These are phyloP conservation scores for Pristionchus mayeri DNA, from an alignment of 2,888 invertebrate species.

Conservation along the genomic window DNA sequence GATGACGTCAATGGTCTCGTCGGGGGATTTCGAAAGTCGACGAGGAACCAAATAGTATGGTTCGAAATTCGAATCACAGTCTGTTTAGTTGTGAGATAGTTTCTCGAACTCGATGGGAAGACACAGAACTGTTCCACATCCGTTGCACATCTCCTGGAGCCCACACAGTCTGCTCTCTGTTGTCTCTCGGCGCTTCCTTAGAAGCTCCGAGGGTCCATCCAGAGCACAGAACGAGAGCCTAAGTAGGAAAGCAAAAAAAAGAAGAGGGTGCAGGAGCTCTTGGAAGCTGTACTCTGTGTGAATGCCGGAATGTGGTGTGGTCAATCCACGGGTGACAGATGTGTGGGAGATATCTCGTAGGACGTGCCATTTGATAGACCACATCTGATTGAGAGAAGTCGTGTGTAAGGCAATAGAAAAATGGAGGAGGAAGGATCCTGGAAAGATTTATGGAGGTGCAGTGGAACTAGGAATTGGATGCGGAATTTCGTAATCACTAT, in stretches of 20 bases:
- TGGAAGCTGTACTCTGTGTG: no score
- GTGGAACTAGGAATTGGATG: background rate
- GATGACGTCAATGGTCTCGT: background rate
- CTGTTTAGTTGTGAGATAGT: no score
- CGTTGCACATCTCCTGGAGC: background rate
- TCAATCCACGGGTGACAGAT: background rate
- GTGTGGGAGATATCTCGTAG: background rate
- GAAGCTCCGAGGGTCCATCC: no score
- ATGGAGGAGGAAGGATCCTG: background rate
- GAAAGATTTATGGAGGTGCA: slow-evolving; percentile 5
- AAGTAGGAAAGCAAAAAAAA: slow-evolving; percentile 17
- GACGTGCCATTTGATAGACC: background rate
- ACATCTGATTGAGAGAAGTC: background rate
- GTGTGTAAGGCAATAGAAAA: slow-evolving; percentile 44
- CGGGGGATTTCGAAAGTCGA: no score
- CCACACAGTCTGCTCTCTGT: background rate
- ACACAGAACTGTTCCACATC: no score
- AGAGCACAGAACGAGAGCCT: background rate
- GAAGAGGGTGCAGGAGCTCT: no score
- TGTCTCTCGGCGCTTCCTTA: background rate
- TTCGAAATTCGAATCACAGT: no score
- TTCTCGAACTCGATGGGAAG: background rate
- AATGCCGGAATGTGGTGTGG: no score
- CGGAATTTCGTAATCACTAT: background rate
- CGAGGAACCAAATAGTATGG: no score